Conservation (phyloP, 2,888 invertebrate genomes). For the Plebejus melissa region DNA sequence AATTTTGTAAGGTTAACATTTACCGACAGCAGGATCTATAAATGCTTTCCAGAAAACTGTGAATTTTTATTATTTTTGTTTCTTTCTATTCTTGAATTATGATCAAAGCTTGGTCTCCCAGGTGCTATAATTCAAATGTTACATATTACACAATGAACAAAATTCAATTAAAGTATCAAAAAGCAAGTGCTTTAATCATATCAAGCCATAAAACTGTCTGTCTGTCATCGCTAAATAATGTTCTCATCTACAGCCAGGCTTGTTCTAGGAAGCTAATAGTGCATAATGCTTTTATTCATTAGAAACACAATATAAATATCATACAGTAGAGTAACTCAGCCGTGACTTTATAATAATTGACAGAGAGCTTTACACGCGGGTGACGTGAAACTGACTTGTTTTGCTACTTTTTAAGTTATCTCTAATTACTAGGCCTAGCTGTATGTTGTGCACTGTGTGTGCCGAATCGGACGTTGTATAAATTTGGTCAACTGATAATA, state of each 20-base stretch:
- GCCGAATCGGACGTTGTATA: too few relatives aligned
- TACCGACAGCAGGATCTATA: too few relatives aligned
- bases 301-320: not conserved
- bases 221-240: slow-evolving; percentile 39
- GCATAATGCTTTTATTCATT: slow-evolving; percentile 21
- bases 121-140: not conserved
- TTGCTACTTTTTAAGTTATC: too few relatives aligned
- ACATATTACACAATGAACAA: not conserved
- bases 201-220: slow-evolving; percentile 40
- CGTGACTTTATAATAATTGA: not conserved
- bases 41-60: not conserved
- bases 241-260: slow-evolving; percentile 32
- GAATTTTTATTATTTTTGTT: too few relatives aligned
- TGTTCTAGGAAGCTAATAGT: slow-evolving; percentile 34
- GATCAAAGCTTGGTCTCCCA: not conserved
- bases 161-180: slow-evolving; percentile 35
- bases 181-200: slow-evolving; percentile 35
- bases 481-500: too few relatives aligned
- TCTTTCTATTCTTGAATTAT: not conserved
- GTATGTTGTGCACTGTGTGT: too few relatives aligned
- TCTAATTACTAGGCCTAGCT: too few relatives aligned
- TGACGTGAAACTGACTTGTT: not conserved
- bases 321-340: not conserved
- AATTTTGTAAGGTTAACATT: too few relatives aligned
- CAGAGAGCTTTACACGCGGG: not conserved